Percentiles rank a stretch among this genome's conserved stretches.
Evolutionary conservation across 2,113 vertebrate genomes (phyloP).

Genomic region (Mionectes macconnelli): DNA sequence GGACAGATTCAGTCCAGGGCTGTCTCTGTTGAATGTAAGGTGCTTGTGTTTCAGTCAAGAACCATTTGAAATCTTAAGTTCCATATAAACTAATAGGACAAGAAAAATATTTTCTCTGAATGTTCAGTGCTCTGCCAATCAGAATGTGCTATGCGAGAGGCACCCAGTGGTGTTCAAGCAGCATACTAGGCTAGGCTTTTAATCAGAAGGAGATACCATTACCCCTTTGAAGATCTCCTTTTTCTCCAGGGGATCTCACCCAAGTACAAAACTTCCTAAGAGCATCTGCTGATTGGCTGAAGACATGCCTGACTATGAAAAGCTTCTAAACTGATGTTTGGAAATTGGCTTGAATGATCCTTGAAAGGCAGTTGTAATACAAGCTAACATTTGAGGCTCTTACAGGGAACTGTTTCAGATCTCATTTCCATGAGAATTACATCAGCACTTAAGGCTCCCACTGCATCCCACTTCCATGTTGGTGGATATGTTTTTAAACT

Average conservation of each 20-base stretch:
- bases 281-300: neutral
- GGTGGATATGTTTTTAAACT: neutral
- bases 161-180: neutral
- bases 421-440: neutral
- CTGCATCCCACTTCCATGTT: neutral
- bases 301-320: neutral
- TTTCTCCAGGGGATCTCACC: neutral
- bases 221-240: slow-evolving; percentile 16
- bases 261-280: neutral
- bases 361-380: neutral
- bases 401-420: neutral
- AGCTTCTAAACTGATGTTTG: neutral
- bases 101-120: neutral
- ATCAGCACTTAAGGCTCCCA: neutral
- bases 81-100: neutral
- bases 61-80: neutral
- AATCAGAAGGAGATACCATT: slow-evolving; percentile 5
- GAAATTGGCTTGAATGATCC: neutral
- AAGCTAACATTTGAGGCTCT: neutral
- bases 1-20: neutral
- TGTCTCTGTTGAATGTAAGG: neutral
- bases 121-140: neutral
- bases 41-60: neutral
- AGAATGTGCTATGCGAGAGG: neutral
- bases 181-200: slow-evolving; percentile 1